phyloP scores from a whole-genome alignment of 2,797 vertebrate genomes.

The Xyrichtys novacula region DNA sequence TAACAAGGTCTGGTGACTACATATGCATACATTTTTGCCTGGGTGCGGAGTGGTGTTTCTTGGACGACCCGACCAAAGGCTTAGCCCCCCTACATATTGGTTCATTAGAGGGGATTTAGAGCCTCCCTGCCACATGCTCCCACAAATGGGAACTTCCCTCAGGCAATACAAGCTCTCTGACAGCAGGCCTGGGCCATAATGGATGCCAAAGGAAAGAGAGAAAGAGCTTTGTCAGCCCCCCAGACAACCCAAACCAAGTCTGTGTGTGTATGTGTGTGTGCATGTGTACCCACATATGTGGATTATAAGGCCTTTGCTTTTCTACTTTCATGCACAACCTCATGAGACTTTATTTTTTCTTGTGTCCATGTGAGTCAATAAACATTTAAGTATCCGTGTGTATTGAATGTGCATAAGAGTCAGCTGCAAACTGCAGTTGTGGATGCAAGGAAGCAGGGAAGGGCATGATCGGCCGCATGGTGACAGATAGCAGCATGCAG shows the following conservation, averaged over 20 bases:
- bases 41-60: slow-evolving; percentile 67
- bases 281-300: slow-evolving; percentile 48
- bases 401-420: slow-evolving; percentile 3
- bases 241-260: slow-evolving; percentile 64
- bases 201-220: slow-evolving; percentile 79
- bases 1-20: slow-evolving; percentile 75
- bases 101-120: slow-evolving; percentile 85
- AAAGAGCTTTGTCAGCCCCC: slow-evolving; percentile 79
- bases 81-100: slow-evolving; percentile 82
- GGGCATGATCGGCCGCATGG: slow-evolving; percentile 41
- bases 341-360: slow-evolving; percentile 13
- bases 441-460: slow-evolving; percentile 19
- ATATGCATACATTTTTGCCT: slow-evolving; percentile 78
- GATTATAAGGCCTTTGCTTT: slow-evolving; percentile 45
- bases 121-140: slow-evolving; percentile 83
- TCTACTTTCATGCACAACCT: slow-evolving; percentile 32
- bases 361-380: slow-evolving; percentile 10
- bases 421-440: slow-evolving; percentile 48
- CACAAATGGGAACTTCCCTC: slow-evolving; percentile 83
- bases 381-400: slow-evolving; percentile 20
- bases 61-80: slow-evolving; percentile 77
- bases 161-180: slow-evolving; percentile 83
- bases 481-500: slow-evolving; percentile 76
- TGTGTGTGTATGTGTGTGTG: slow-evolving; percentile 33
- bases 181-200: slow-evolving; percentile 81